Evolutionary conservation across 2,888 invertebrate genomes (phyloP), one percentile per base, ranked within the genome.

Genomic region (Tetragonisca angustula): DNA sequence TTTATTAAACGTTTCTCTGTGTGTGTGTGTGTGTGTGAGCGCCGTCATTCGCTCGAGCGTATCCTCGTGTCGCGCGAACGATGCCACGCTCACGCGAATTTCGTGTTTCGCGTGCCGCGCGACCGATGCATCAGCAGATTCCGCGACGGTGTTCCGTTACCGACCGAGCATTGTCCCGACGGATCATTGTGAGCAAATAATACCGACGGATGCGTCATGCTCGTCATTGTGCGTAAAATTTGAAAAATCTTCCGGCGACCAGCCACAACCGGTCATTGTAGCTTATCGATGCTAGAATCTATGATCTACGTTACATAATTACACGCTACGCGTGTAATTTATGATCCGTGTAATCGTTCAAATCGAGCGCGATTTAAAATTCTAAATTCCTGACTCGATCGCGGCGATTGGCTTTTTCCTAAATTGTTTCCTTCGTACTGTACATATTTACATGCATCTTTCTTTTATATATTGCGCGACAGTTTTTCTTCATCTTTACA

Each of bases 231-330:
- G 62, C 84, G 43, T 70, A 52, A 68, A 79, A 85, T 72, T 43
- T 65, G 64, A 79, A 80, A 85, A 83, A 80, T 75, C n/a, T n/a
- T 9, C 15, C 59, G 17, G 17, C 70, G 52, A 36, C 11, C 49
- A 49, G 43, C 19, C 64, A 73, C 67, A 21, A 65, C 79, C 84
- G 56, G 27, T 74, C 76, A 71, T 83, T 64, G 75, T 65, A 62
- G 74, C 74, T 54, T 65, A 71, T 80, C 76, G 69, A 78, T 84
- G 67, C 64, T 52, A 72, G 75, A 75, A 84, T 85, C 80, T 85
- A 64, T 84, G 84, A 85, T 85, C 80, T 85, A n/a, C 64, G 71
- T 84, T 84, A 75, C 83, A 78, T 85, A 85, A 85, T 85, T 85
- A 72, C 65, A 83, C 68, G 83, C 80, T 75, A 64, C 77, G 32